A percentile compares a stretch with the other conserved stretches of the same genome.
phyloP scores from a whole-genome alignment of 2,888 invertebrate species.

The Gisinianus flammeolus region DNA sequence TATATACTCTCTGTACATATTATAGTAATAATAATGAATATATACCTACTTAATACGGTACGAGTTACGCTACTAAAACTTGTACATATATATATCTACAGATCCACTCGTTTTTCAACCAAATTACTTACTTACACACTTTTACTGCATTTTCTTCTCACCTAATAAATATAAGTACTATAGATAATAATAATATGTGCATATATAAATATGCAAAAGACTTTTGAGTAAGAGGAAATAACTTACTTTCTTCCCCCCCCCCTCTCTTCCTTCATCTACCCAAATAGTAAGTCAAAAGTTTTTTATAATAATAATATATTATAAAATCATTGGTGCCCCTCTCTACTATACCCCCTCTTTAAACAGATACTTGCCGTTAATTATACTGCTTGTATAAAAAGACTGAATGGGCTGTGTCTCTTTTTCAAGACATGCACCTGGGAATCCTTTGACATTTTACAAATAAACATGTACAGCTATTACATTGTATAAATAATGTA shows the following conservation, averaged over 20 bases:
- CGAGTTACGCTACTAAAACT: neutral
- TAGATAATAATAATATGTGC: too few species aligned
- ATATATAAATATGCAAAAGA: too few species aligned
- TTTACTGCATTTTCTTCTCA: neutral
- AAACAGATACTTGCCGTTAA: constrained; percentile 16
- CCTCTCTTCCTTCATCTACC: neutral
- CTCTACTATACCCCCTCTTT: neutral
- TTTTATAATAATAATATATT: too few species aligned
- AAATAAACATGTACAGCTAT: too few species aligned
- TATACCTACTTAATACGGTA: too few species aligned
- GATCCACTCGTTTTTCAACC: neutral
- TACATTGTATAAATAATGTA: too few species aligned
- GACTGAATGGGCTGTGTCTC: constrained; percentile 20
- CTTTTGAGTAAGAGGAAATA: too few species aligned
- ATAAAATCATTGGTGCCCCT: too few species aligned
- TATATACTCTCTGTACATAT: neutral
- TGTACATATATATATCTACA: neutral
- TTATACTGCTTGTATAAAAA: constrained; percentile 22
- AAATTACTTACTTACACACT: neutral
- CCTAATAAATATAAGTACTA: neutral
- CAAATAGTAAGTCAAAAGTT: too few species aligned
- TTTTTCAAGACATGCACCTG: constrained; percentile 19
- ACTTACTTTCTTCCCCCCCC: too few species aligned
- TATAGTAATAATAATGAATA: too few species aligned
- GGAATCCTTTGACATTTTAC: constrained; percentile 23